These are phyloP conservation scores for Tetramorium alpestre DNA, from an alignment of 1,140 invertebrate species.

Conservation along the genomic window DNA sequence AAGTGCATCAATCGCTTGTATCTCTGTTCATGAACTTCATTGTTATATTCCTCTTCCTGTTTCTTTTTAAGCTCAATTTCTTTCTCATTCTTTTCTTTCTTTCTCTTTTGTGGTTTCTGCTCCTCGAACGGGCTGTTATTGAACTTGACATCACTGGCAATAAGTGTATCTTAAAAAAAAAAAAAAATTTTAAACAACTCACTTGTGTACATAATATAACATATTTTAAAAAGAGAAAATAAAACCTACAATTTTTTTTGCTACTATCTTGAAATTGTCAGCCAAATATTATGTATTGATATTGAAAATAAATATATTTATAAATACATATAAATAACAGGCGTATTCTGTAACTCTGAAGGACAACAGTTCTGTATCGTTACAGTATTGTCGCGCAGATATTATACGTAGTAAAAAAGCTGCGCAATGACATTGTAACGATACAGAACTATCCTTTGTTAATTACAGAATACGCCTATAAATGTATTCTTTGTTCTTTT, in stretches of 20 bases:
- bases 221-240: neutral
- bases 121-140: neutral
- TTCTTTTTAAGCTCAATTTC: slow-evolving; percentile 34
- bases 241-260: neutral
- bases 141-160: slow-evolving; percentile 28
- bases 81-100: neutral
- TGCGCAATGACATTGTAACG: too few species aligned
- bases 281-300: too few species aligned
- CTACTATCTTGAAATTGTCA: too few species aligned
- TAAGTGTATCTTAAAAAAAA: neutral
- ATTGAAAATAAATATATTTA: too few species aligned
- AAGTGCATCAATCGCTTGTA: slow-evolving; percentile 83
- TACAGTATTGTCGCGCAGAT: too few species aligned
- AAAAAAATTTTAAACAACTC: neutral
- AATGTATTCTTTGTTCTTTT: too few species aligned
- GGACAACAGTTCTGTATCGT: too few species aligned
- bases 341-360: too few species aligned
- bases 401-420: too few species aligned
- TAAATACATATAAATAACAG: too few species aligned
- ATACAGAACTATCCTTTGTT: too few species aligned
- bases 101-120: neutral
- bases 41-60: slow-evolving; percentile 69
- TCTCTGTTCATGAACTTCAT: slow-evolving; percentile 72
- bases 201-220: neutral
- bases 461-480: too few species aligned